Conservation (phyloP, 2,888 invertebrate genomes). For the Amitus sp. region DNA sequence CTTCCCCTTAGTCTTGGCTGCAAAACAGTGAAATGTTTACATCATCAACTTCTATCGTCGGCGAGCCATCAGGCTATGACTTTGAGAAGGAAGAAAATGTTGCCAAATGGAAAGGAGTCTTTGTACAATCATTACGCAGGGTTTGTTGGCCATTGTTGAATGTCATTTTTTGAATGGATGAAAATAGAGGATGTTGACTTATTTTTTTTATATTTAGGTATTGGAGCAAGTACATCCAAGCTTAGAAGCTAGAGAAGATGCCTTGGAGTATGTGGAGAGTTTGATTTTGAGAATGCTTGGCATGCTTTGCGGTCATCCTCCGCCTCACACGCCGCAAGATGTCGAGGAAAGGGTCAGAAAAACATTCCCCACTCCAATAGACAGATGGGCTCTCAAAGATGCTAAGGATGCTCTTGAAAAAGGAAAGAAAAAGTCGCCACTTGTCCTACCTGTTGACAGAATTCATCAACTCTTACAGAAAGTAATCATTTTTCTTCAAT, state of each 20-base stretch:
- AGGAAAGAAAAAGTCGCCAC: conserved; percentile 78
- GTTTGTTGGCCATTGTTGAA: no score
- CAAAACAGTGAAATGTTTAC: conserved; percentile 60
- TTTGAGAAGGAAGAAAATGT: conserved; percentile 90
- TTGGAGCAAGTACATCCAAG: conserved; percentile 91
- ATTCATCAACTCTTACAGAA: conserved; percentile 89
- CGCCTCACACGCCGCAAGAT: conserved; percentile 84
- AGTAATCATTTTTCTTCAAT: conserved; percentile 63
- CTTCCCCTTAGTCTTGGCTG: conserved; percentile 32
- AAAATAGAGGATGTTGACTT: no score
- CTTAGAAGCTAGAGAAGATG: conserved; percentile 86
- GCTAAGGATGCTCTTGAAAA: conserved; percentile 86
- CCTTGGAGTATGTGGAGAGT: conserved; percentile 91
- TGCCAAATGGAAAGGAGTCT: conserved; percentile 92
- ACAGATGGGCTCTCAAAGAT: conserved; percentile 92
- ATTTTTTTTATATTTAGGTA: conserved; percentile 73
- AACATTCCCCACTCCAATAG: conserved; percentile 95
- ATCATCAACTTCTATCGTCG: conserved; percentile 66
- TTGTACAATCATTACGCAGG: conserved; percentile 87
- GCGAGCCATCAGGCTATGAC: conserved; percentile 75
- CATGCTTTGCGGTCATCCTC: conserved; percentile 87
- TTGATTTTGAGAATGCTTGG: conserved; percentile 88
- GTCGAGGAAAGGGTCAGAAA: conserved; percentile 92
- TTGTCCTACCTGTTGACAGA: conserved; percentile 87
- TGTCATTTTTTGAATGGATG: no score